A percentile compares a stretch with the other conserved stretches of the same genome.
These are phyloP conservation scores for Passer montanus DNA, from an alignment of 2,113 vertebrate species.

Conservation along the genomic window DNA sequence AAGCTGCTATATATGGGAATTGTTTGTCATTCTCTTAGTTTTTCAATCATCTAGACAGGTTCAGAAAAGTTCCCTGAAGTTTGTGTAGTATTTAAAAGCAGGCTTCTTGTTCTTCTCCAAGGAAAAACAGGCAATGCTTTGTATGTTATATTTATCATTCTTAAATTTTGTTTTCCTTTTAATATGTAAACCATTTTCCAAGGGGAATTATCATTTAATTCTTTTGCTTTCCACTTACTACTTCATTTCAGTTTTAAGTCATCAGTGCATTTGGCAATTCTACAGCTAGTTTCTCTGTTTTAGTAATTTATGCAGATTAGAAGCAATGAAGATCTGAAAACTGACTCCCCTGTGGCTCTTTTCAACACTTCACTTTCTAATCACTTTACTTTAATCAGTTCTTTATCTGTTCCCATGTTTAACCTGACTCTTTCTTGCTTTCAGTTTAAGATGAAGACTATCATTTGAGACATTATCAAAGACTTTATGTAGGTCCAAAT, in stretches of 20 bases:
- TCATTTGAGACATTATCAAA: conserved; percentile 51
- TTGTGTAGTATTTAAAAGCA: neutral
- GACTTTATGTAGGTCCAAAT: conserved; percentile 45
- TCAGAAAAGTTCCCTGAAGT: neutral
- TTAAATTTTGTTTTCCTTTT: conserved; percentile 40
- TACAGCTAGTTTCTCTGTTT: conserved; percentile 31
- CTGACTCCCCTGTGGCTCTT: conserved; percentile 52
- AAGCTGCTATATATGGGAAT: neutral
- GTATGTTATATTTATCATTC: neutral
- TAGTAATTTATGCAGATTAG: conserved; percentile 66
- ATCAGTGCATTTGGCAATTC: conserved; percentile 54
- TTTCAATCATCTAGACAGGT: neutral
- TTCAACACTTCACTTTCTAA: conserved; percentile 61
- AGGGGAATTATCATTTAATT: conserved; percentile 21
- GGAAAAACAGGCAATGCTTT: neutral
- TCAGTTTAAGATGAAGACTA: conserved; percentile 40
- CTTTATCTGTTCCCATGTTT: conserved; percentile 57
- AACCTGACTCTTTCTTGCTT: conserved; percentile 50
- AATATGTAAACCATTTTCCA: conserved; percentile 9
- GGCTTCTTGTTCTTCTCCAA: neutral
- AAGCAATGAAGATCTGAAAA: conserved; percentile 60
- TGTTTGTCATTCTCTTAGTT: neutral
- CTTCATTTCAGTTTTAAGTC: conserved; percentile 38
- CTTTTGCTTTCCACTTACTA: conserved; percentile 37
- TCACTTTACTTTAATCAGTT: conserved; percentile 68